Evolutionary conservation across 2,888 invertebrate genomes (phyloP).

Genomic region (Nemotelus nigrinus): DNA sequence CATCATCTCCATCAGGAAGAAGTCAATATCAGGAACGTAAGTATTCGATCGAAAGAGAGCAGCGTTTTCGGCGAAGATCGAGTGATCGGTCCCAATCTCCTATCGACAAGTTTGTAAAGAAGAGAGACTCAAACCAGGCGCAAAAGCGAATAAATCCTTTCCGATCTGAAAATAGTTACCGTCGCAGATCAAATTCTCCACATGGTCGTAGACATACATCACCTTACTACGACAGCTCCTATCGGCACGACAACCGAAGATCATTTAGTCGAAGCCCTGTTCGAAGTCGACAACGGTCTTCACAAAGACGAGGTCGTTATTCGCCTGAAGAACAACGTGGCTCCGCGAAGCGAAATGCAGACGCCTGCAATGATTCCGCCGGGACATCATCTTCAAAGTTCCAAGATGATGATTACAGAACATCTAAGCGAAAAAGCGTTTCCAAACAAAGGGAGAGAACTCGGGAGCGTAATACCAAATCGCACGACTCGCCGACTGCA

Average conservation of each 20-base stretch:
- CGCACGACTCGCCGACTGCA: too few relatives aligned
- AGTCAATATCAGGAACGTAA: conserved; percentile 19
- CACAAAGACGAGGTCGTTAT: background rate
- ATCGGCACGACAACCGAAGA: background rate
- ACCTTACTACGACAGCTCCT: background rate
- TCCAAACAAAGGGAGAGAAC: too few relatives aligned
- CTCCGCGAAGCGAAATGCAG: background rate
- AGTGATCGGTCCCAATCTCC: too few relatives aligned
- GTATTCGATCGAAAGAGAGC: conserved; percentile 31
- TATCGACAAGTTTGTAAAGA: too few relatives aligned
- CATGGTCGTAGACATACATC: conserved; percentile 54
- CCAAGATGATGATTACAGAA: conserved; percentile 39
- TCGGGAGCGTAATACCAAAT: background rate
- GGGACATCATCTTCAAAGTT: conserved; percentile 58
- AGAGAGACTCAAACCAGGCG: too few relatives aligned
- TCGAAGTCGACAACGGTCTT: conserved; percentile 54
- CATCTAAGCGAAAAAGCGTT: background rate
- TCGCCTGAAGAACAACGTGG: background rate
- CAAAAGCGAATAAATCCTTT: conserved; percentile 40
- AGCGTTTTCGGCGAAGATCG: too few relatives aligned
- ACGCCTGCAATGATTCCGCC: background rate
- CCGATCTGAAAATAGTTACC: background rate
- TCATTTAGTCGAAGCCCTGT: conserved; percentile 56
- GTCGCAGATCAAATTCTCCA: conserved; percentile 58
- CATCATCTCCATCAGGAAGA: too few relatives aligned